Conservation (phyloP, 2,797 vertebrate genomes). For the Danionella dracula region DNA sequence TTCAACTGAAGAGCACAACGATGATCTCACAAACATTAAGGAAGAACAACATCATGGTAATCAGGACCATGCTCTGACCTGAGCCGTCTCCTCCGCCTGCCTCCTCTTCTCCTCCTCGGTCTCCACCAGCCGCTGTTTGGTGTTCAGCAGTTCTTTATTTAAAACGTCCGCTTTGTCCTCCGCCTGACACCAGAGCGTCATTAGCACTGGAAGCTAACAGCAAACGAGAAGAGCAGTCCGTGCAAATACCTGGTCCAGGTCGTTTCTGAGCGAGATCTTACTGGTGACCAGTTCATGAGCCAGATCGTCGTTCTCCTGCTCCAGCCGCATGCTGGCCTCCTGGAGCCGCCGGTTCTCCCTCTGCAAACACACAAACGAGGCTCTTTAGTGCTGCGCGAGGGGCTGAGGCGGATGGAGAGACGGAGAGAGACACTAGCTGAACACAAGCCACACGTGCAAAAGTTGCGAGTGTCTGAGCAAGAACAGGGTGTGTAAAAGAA, state of each 20-base stretch:
- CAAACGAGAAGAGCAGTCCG: too few species aligned
- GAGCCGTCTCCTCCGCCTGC: slow-evolving; percentile 92
- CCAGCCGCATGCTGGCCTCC: slow-evolving; percentile 95
- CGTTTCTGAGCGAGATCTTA: slow-evolving; percentile 94
- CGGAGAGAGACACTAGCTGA: too few species aligned
- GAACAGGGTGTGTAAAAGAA: neutral
- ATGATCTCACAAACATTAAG: neutral
- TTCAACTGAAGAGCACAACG: slow-evolving; percentile 76
- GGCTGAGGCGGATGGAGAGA: too few species aligned
- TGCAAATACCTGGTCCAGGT: slow-evolving; percentile 87
- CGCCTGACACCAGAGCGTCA: slow-evolving; percentile 65
- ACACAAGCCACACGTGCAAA: slow-evolving; percentile 8
- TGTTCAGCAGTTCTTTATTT: slow-evolving; percentile 94
- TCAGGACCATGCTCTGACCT: slow-evolving; percentile 63
- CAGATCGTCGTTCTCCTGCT: slow-evolving; percentile 97
- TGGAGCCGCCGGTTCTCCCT: slow-evolving; percentile 94
- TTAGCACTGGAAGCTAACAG: neutral
- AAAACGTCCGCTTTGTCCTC: slow-evolving; percentile 96
- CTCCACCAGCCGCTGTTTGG: slow-evolving; percentile 92
- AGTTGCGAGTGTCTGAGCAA: too few species aligned
- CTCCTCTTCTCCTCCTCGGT: slow-evolving; percentile 93
- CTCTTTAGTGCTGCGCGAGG: slow-evolving; percentile 1
- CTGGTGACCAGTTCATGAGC: slow-evolving; percentile 97
- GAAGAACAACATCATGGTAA: too few species aligned
- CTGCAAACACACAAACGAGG: slow-evolving; percentile 58